These are phyloP conservation scores for Aurelia sp. DNA, from an alignment of 30 jellyfish, hydroid and myxozoan genomes.

Conservation along the genomic window DNA sequence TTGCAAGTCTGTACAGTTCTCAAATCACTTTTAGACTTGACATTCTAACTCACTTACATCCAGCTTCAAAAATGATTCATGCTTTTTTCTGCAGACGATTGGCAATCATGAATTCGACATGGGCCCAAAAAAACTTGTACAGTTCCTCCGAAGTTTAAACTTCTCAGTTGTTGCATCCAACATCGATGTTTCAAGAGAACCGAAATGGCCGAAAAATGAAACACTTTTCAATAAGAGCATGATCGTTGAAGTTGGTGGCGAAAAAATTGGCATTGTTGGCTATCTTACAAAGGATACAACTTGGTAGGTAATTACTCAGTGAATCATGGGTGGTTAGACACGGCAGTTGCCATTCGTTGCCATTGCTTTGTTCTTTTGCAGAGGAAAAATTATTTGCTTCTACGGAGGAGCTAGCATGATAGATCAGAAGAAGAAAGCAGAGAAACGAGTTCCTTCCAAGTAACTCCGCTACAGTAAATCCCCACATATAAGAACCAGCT, in stretches of 20 bases:
- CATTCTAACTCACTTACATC: no score
- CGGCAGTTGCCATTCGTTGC: no score
- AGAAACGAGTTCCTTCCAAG: no score
- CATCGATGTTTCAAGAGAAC: constrained; percentile 81
- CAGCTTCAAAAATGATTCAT: background rate
- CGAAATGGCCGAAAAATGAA: constrained; percentile 78
- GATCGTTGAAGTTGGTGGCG: constrained; percentile 75
- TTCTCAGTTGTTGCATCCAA: constrained; percentile 90
- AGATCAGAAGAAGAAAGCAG: no score
- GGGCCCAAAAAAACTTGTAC: constrained; percentile 78
- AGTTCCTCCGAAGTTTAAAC: constrained; percentile 61
- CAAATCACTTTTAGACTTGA: no score
- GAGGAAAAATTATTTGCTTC: no score
- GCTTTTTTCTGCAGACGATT: constrained; percentile 69
- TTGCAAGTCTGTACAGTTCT: no score
- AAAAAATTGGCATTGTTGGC: constrained; percentile 93
- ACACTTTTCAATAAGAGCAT: constrained; percentile 64
- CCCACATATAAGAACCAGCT: no score
- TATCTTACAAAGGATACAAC: constrained; percentile 80
- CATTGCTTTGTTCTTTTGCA: no score
- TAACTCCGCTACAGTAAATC: no score
- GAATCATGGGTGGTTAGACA: no score
- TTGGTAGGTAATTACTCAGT: constrained; percentile 58
- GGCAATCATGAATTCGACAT: constrained; percentile 99
- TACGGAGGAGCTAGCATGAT: no score